Evolutionary conservation across 2,888 invertebrate species (phyloP), one percentile per base, ranked within the genome.

Genomic region (Drosophila multiciliata): DNA sequence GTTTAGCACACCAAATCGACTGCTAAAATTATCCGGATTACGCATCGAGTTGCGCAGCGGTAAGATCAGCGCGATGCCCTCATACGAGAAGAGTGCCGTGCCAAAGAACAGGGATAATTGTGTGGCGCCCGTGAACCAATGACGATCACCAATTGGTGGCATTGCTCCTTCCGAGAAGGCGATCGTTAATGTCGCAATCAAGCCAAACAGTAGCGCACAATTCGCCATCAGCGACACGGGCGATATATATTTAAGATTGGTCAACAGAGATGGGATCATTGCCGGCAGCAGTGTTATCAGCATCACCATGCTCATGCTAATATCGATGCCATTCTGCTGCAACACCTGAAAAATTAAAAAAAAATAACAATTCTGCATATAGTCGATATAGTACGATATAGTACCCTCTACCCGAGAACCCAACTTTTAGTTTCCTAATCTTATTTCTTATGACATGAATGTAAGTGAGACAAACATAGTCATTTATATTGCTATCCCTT

Each of bases 1-100:
- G 91, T 98, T 98, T 17, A 99, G 93, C 0, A 98, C 98, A 0
- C 99, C 99, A 12, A 96, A 93, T 7, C 96, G 95, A 74, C 95
- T 96, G 78, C 95, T 95, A 92, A 99, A 98, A 66, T 95, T 94
- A 66, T 95, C 94, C 0, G 97, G 98, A 6, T 95, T 94, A 73
- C 94, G 95, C 98, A 99, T 99, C 89, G 97, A 96, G 91, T 97
- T 98, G 92, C 98, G 97, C 77, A 99, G 92, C 0, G 99, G 99
- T 36, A 99, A 93, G 5, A 99, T 97, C 94, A 97, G 92, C 60
- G 97, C 97, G 78, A 99, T 99, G 69, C 99, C 99, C 94, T 99
- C 99, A 91, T 99, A 99, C 0, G 99, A 97, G 92, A 97, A 99
- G 54, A 99, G 95, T 3, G 98, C 98, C 0, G 99, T 99, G 32